phyloP scores from a whole-genome alignment of 2,797 vertebrate species.

The Crenuchus spilurus region DNA sequence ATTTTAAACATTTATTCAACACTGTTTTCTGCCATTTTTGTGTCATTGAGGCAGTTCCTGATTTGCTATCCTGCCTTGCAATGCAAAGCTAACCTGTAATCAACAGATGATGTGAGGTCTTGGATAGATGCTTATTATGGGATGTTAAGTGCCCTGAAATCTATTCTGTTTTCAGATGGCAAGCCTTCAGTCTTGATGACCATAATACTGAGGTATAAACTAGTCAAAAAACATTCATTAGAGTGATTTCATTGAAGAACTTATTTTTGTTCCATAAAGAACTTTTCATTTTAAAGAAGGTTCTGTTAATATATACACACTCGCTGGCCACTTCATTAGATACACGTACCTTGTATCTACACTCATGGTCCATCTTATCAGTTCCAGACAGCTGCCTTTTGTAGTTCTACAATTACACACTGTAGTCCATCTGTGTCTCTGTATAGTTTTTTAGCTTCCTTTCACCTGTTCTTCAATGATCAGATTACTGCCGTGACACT shows the following conservation, averaged over 20 bases:
- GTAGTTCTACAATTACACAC: too few relatives aligned
- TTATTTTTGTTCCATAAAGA: too few relatives aligned
- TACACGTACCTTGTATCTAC: too few relatives aligned
- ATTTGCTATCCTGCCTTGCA: conserved; percentile 17
- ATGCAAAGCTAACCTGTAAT: conserved; percentile 33
- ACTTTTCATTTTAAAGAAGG: too few relatives aligned
- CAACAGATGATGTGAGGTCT: conserved; percentile 47
- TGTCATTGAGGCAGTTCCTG: background rate
- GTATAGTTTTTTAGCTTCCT: too few relatives aligned
- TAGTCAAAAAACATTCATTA: background rate
- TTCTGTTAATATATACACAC: too few relatives aligned
- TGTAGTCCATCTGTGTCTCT: too few relatives aligned
- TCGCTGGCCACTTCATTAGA: too few relatives aligned
- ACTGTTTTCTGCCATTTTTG: background rate
- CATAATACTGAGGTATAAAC: background rate
- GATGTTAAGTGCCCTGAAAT: conserved; percentile 1
- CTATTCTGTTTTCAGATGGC: background rate
- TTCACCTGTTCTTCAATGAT: too few relatives aligned
- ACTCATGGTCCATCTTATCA: too few relatives aligned
- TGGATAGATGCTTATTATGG: conserved; percentile 49
- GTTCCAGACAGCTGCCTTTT: too few relatives aligned
- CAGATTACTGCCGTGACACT: too few relatives aligned
- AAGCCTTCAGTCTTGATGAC: background rate
- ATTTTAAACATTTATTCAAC: background rate
- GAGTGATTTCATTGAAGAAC: background rate